Base-by-base conservation (phyloP, 2,113 vertebrate species). In the Podocnemis expansa region DNA sequence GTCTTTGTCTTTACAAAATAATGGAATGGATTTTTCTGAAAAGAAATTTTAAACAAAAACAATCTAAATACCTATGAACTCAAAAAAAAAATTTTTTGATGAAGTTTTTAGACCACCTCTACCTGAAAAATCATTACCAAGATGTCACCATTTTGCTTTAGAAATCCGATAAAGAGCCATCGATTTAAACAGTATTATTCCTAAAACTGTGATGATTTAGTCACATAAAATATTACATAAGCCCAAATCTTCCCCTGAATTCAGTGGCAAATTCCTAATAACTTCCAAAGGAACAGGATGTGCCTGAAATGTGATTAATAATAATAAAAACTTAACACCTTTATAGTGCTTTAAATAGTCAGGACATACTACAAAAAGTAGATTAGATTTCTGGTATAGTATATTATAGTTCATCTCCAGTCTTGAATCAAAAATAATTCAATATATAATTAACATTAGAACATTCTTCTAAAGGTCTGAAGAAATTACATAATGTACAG, bases 1-100 rank as follows among this genome's bases (percentile, higher is more conserved):
- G 90, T 93, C 93, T 95, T 93, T 45, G 13, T 90, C 90, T 96
- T 96, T 94, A 97, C 95, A 96, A 90, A 76, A 93, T 60, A 94
- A 41, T 81, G 92, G 0, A 19, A 91, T 81, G 84, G 80, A 89
- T 93, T 94, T 38, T 52, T 91, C 93, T 81, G 84, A 82, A 93
- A 95, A 91, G 82, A 43, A 84, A 94, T 88, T 91, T 86, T 87
- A 86, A 78, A 47, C 47, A 86, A 84, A 70, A 92, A 89, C 83
- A 90, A 95, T 38, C 70, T 58, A 79, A 91, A 83, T 83, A 83
- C 4, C 19, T 17, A 70, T 70, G 63, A 21, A 70, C n/a, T 70
- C 31, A 6, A 34, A 63, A 56, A 56, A 54, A 55, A 55, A 60
- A 87, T 89, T 19, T 38, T 73, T 73, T 54, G 54, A 88, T 79